phyloP scores from a whole-genome alignment of 2,888 invertebrate genomes.

The Anticlea derivata region DNA sequence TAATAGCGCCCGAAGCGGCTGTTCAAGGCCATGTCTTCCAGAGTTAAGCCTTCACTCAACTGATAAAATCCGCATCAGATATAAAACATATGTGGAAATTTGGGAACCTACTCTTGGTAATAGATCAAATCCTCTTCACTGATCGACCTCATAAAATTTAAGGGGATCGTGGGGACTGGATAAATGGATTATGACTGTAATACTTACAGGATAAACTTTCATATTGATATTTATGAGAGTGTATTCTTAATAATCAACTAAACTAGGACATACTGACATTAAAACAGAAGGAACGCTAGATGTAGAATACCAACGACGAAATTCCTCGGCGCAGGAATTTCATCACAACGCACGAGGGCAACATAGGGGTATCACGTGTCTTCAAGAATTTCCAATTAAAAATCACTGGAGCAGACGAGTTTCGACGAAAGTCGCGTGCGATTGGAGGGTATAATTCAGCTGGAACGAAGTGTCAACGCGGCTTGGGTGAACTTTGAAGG shows the following conservation, averaged over 20 bases:
- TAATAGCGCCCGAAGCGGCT: constrained; percentile 26
- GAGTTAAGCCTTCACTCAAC: constrained; percentile 7
- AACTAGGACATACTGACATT: not conserved
- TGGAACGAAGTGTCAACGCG: constrained; percentile 1
- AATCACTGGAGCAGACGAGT: constrained; percentile 13
- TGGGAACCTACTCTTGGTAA: not conserved
- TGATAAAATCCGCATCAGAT: constrained; percentile 21
- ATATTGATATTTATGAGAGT: too few species aligned
- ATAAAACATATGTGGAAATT: constrained; percentile 7
- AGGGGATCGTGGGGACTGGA: too few species aligned
- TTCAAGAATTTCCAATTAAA: constrained; percentile 30
- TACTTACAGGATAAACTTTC: too few species aligned
- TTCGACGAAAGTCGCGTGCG: constrained; percentile 10
- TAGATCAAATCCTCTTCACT: too few species aligned
- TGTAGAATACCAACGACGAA: constrained; percentile 15
- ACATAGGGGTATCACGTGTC: constrained; percentile 18
- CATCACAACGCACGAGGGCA: constrained; percentile 23
- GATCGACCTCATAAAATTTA: too few species aligned
- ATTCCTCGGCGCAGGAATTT: constrained; percentile 22
- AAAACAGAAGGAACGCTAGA: constrained; percentile 5
- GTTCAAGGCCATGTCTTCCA: constrained; percentile 26
- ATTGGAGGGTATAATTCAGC: constrained; percentile 14
- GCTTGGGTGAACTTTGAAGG: not conserved
- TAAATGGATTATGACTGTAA: too few species aligned
- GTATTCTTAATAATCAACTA: too few species aligned